Evolutionary conservation across 2,113 vertebrate species (phyloP).

Genomic region (Xenotilapia longispinis): DNA sequence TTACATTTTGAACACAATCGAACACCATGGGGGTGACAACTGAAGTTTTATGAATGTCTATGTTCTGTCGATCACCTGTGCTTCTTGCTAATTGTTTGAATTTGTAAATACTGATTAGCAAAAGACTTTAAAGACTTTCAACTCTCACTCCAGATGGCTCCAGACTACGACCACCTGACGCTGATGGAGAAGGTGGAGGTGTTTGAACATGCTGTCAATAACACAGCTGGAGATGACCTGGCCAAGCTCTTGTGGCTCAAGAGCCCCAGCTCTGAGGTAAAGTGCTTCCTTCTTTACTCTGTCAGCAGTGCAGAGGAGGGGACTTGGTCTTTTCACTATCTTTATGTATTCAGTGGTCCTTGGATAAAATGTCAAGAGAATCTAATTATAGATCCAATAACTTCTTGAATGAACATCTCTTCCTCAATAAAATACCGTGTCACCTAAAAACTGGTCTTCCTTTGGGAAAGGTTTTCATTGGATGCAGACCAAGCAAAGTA

Average conservation of each 20-base stretch:
- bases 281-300: neutral
- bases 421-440: neutral
- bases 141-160: conserved; percentile 84
- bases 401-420: neutral
- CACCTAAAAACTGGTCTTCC: neutral
- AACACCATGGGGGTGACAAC: neutral
- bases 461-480: neutral
- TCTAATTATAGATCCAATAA: neutral
- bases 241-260: conserved; percentile 97
- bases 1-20: neutral
- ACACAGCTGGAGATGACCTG: conserved; percentile 95
- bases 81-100: neutral
- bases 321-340: neutral
- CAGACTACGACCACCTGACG: conserved; percentile 97
- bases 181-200: conserved; percentile 99
- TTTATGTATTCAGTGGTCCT: neutral
- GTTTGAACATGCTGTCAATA: conserved; percentile 97
- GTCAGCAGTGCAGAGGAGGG: neutral
- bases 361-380: neutral
- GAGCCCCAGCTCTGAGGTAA: conserved; percentile 96
- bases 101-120: neutral
- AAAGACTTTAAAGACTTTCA: neutral
- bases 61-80: neutral
- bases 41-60: neutral
- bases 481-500: neutral